Conservation (phyloP, 2,797 vertebrate species). For the Orientallactaga sibirica region DNA sequence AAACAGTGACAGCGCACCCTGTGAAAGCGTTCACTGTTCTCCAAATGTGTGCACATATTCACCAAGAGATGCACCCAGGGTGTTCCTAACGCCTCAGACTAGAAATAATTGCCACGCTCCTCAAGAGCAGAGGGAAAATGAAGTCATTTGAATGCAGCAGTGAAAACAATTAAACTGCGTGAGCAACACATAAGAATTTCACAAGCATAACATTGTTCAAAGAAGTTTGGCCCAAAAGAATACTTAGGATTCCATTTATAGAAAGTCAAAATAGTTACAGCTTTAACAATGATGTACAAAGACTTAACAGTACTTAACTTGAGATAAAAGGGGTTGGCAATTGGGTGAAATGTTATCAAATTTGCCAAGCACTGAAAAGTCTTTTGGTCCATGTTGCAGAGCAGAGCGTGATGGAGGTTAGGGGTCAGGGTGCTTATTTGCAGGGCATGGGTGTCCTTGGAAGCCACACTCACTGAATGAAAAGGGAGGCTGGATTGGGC, state of each 20-base stretch:
- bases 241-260: background rate
- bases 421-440: background rate
- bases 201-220: background rate
- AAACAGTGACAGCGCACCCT: background rate
- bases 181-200: background rate
- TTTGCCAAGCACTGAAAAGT: background rate
- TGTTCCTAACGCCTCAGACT: background rate
- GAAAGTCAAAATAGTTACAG: background rate
- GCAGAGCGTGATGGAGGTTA: background rate
- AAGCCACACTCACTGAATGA: background rate
- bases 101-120: background rate
- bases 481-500: background rate
- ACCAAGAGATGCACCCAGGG: background rate
- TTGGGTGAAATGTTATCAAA: background rate
- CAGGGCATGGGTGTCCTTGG: background rate
- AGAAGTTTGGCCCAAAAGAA: background rate
- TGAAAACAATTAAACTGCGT: background rate
- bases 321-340: background rate
- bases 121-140: background rate
- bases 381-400: background rate
- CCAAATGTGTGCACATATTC: accelerated
- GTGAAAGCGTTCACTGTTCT: background rate
- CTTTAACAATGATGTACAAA: background rate
- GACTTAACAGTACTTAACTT: background rate
- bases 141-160: background rate